Evolutionary conservation across 2,797 vertebrate species (phyloP).

Genomic region (Thunnus albacares): DNA sequence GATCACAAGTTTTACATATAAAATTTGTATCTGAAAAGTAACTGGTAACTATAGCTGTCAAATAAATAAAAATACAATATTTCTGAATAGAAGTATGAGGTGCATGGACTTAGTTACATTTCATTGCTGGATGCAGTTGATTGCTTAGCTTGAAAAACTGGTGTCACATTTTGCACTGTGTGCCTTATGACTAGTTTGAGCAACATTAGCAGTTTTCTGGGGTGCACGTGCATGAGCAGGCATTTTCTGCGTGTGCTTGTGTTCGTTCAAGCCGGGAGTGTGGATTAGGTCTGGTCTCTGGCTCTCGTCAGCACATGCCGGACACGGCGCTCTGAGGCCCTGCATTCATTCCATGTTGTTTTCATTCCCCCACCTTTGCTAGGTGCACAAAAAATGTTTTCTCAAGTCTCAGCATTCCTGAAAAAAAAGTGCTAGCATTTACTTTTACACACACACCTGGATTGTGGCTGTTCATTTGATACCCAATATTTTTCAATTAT

Average conservation of each 20-base stretch:
- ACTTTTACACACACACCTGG: constrained; percentile 82
- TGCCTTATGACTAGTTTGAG: constrained; percentile 34
- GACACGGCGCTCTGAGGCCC: constrained; percentile 80
- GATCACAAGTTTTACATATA: no score
- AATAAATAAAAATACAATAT: no score
- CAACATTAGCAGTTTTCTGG: constrained; percentile 45
- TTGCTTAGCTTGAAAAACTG: background rate
- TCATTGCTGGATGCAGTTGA: background rate
- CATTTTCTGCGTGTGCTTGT: constrained; percentile 65
- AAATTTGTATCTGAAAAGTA: no score
- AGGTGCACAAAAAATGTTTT: constrained; percentile 83
- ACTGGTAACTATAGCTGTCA: no score
- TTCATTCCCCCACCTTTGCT: constrained; percentile 84
- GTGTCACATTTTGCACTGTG: constrained; percentile 20
- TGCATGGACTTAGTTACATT: background rate
- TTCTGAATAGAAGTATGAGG: no score
- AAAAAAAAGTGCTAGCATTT: constrained; percentile 68
- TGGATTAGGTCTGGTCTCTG: constrained; percentile 83
- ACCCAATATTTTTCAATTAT: constrained; percentile 69
- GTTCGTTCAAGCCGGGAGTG: constrained; percentile 42
- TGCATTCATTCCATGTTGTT: constrained; percentile 87
- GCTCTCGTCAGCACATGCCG: constrained; percentile 84
- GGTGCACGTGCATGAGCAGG: constrained; percentile 57
- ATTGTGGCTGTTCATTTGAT: constrained; percentile 74
- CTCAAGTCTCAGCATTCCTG: constrained; percentile 80